These are phyloP conservation scores for Blennius ocellaris DNA, from an alignment of 2,113 vertebrate species.

Conservation along the genomic window DNA sequence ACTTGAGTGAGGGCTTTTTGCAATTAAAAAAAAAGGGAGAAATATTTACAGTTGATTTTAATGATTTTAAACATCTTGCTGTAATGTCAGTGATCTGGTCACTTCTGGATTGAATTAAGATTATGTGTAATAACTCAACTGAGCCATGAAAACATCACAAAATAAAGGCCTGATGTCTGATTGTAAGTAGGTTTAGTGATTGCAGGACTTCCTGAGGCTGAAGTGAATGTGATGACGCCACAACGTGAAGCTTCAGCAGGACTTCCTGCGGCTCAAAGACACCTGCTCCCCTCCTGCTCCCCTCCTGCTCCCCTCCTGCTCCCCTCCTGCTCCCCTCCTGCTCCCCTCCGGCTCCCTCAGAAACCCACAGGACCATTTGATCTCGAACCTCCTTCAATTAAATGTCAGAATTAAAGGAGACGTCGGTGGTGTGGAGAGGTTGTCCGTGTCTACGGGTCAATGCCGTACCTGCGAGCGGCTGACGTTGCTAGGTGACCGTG, in stretches of 20 bases:
- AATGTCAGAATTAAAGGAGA: constrained; percentile 34
- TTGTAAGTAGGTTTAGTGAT: too few species aligned
- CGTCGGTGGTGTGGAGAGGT: constrained; percentile 9
- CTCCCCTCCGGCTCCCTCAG: constrained; percentile 1
- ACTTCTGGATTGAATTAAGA: too few species aligned
- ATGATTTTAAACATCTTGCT: too few species aligned
- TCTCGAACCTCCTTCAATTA: constrained; percentile 31
- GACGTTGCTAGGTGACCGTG: constrained; percentile 8
- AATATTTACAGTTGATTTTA: too few species aligned
- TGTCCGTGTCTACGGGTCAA: constrained; percentile 30
- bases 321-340: constrained; percentile 1
- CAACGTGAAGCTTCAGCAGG: not conserved
- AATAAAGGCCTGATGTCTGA: too few species aligned
- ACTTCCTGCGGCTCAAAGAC: constrained; percentile 7
- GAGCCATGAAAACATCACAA: too few species aligned
- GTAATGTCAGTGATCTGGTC: too few species aligned
- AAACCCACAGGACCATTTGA: constrained; percentile 16
- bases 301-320: not conserved
- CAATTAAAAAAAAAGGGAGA: too few species aligned
- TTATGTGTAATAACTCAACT: too few species aligned
- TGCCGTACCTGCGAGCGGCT: constrained; percentile 7
- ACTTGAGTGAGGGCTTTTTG: too few species aligned
- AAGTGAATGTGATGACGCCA: not conserved
- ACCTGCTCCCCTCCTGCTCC: constrained; percentile 4
- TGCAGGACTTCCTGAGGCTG: too few species aligned